A percentile compares a stretch with the other conserved stretches of the same genome.
These are phyloP conservation scores for Arrhopalites spinosus DNA, from an alignment of 2,888 invertebrate species.

Conservation along the genomic window DNA sequence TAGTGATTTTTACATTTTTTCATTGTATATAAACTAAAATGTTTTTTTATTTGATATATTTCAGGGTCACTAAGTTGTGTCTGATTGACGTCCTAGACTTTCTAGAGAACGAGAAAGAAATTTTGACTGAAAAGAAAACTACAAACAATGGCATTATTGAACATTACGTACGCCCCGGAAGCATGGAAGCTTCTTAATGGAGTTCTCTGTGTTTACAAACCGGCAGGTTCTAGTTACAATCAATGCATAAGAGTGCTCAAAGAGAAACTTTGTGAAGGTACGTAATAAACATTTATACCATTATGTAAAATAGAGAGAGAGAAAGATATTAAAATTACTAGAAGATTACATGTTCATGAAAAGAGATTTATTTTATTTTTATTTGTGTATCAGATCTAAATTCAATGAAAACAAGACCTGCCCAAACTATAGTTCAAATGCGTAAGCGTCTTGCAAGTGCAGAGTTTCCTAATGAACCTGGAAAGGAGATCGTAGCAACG, in stretches of 20 bases:
- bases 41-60: too few species aligned
- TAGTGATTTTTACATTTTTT: too few species aligned
- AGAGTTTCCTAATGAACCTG: slow-evolving; percentile 19
- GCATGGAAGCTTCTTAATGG: slow-evolving; percentile 75
- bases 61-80: too few species aligned
- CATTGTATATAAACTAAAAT: too few species aligned
- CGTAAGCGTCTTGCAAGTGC: slow-evolving; percentile 35
- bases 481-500: slow-evolving; percentile 31
- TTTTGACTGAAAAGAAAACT: too few species aligned
- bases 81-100: too few species aligned
- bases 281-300: background rate
- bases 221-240: slow-evolving; percentile 65
- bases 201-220: slow-evolving; percentile 79
- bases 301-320: background rate
- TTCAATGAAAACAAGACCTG: slow-evolving; percentile 68
- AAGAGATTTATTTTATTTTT: slow-evolving; percentile 51
- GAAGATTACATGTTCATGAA: background rate
- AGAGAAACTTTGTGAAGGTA: slow-evolving; percentile 72
- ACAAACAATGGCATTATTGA: slow-evolving; percentile 12
- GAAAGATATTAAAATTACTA: background rate
- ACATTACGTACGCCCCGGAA: slow-evolving; percentile 54
- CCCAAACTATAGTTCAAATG: slow-evolving; percentile 56
- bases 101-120: too few species aligned
- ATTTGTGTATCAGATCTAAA: slow-evolving; percentile 69
- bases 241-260: slow-evolving; percentile 67